Evolutionary conservation across 2,113 vertebrate genomes (phyloP).

Genomic region (Lamprologus lemairii): DNA sequence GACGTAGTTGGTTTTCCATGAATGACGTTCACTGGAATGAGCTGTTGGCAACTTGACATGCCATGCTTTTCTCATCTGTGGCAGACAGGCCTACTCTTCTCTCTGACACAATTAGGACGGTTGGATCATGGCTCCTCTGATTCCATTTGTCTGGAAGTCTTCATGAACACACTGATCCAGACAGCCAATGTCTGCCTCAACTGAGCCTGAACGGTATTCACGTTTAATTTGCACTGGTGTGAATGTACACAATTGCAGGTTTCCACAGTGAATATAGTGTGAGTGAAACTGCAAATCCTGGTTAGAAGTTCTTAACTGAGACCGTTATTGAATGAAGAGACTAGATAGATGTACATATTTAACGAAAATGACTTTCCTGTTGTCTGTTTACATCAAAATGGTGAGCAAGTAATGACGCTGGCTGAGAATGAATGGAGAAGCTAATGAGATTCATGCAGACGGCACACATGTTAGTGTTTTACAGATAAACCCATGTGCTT

Average conservation of each 20-base stretch:
- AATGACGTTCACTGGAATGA: conserved; percentile 31
- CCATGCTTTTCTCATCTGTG: conserved; percentile 59
- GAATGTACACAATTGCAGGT: neutral
- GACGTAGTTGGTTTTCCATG: conserved; percentile 38
- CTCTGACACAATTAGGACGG: conserved; percentile 42
- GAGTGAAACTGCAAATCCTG: neutral
- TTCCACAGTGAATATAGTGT: neutral
- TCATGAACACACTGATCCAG: neutral
- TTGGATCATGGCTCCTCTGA: conserved; percentile 2
- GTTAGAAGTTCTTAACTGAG: neutral
- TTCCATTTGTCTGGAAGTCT: conserved; percentile 31
- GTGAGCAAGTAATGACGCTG: conserved; percentile 48
- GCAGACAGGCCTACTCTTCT: neutral
- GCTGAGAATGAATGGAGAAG: conserved; percentile 43
- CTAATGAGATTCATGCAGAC: conserved; percentile 56
- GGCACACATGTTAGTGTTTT: conserved; percentile 67
- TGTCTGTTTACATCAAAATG: conserved; percentile 46
- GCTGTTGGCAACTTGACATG: conserved; percentile 27
- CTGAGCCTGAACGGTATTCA: neutral
- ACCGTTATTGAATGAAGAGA: neutral
- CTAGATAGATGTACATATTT: neutral
- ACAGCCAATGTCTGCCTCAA: neutral
- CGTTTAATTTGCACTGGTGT: neutral
- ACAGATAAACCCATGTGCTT: conserved; percentile 42
- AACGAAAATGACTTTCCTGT: conserved; percentile 2